Evolutionary conservation across 1,140 invertebrate genomes (phyloP), one percentile per base, ranked within the genome.

Genomic region (Lepidurus packardi): DNA sequence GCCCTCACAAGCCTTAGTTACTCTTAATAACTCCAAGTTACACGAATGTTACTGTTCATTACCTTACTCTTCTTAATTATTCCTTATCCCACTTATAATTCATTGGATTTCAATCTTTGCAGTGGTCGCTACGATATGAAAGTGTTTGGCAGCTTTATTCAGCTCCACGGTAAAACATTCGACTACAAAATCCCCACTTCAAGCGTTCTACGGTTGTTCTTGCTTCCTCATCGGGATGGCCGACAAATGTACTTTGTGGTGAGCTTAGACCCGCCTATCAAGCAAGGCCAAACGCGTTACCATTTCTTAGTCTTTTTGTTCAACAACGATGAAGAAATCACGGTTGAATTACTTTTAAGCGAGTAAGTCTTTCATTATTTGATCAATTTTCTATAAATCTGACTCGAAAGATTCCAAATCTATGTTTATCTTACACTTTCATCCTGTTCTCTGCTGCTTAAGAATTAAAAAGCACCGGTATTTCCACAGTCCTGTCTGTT

Each of bases 121-220:
- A 96, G 95, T 88, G 98, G 98, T 90, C 95, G 98, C 80, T 99
- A 99, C 84, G 98, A 99, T 84, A 97, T 99, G 85, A 99, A 99
- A 88, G 92, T 99, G 73, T 99, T 98, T 84, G 93, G 94, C 78
- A 92, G 94, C 2, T 99, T 99, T 85, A 94, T 99, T 83, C 97
- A 99, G 87, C 90, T 99, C 77, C 98, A 99, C 84, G 98, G 98
- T 86, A 99, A 99, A 90, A 99, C 98, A 0, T 99, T 98, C 85
- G 98, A 99, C 87, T 99, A 99, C 87, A 99, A 99, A 87, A 98
- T 99, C 82, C 96, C 97, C 0, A 94, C 97, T 89, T 94, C 94
- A 1, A 98, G 96, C 0, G 96, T 99, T 13, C 87, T 98, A 9
- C 90, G 98, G 34, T 85, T 99, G 8, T 99, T 99, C 83, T 87